Base-by-base conservation (phyloP, 1,140 invertebrate genomes). In the Calliphora vicina region DNA sequence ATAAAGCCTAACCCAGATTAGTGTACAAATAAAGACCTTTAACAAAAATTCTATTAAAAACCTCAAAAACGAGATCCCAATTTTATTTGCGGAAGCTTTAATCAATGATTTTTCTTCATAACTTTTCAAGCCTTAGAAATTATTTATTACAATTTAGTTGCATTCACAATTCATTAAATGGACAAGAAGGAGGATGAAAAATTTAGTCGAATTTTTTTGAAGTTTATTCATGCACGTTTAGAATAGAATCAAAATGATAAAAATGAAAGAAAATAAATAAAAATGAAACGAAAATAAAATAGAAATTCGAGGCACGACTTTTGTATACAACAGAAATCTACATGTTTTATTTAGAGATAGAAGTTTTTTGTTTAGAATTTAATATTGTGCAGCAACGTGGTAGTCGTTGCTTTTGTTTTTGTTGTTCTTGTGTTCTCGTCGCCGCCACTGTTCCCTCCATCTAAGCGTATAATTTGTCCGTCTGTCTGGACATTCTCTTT, bases 401-500 rank as follows among this genome's bases (percentile, higher is more conserved):
- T 57, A 57, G 50, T 57, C n/a, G 15, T 57, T n/a, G 15, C 15
- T 57, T 17, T n/a, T n/a, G n/a, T 57, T 57, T 6, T 35, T 29
- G 29, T 29, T 29, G 29, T 8, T 29, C 2, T 29, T 29, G 29
- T 35, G 35, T 35, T 35, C 35, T 35, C 35, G 45, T 50, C 45
- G 45, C 45, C 45, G 45, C 45, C 45, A 50, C 15, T 13, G 45
- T 50, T 13, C 45, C 45, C 45, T 50, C 45, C 17, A 50, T 50
- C 45, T 50, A 67, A 67, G 61, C 61, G 61, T 20, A 67, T 23
- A 67, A 67, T 67, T 61, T 67, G 67, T 71, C 67, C 81, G 72
- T 67, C 72, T 72, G 81, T 82, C 29, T 82, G 81, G 81, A 72
- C 35, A 73, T 72, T 71, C 81, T 67, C 81, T 82, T 81, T 72